A percentile compares a stretch with the other conserved stretches of the same genome.
phyloP scores from a whole-genome alignment of 2,113 vertebrate genomes.

The Vidua macroura region DNA sequence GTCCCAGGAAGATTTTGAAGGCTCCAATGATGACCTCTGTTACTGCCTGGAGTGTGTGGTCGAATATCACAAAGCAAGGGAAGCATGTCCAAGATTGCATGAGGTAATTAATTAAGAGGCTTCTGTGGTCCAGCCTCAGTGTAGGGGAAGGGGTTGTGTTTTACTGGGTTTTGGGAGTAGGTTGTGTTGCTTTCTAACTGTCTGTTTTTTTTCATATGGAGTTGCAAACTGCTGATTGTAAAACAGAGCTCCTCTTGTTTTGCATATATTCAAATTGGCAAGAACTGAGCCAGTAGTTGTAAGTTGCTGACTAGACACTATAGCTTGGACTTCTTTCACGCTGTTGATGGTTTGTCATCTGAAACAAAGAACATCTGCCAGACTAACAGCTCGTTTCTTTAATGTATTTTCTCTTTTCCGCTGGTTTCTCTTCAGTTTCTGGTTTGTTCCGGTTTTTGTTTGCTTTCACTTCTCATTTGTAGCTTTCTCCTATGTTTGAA shows the following conservation, averaged over 20 bases:
- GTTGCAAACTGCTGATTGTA: neutral
- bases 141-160: neutral
- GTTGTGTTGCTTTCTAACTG: neutral
- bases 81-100: constrained; percentile 69
- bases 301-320: neutral
- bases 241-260: neutral
- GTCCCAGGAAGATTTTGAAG: constrained; percentile 54
- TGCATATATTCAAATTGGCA: neutral
- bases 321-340: neutral
- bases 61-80: constrained; percentile 81
- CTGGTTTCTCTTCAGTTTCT: neutral
- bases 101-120: constrained; percentile 72
- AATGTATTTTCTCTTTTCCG: neutral
- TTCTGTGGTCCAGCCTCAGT: neutral
- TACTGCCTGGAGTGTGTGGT: constrained; percentile 85
- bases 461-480: neutral
- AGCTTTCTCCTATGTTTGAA: neutral
- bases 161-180: neutral
- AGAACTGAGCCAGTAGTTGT: neutral
- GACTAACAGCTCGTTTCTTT: neutral
- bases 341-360: neutral
- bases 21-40: constrained; percentile 77
- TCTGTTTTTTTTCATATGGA: neutral
- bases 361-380: neutral
- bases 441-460: neutral